Base-by-base conservation (phyloP, 2,888 invertebrate species). In the Cecidostiba fungosa region DNA sequence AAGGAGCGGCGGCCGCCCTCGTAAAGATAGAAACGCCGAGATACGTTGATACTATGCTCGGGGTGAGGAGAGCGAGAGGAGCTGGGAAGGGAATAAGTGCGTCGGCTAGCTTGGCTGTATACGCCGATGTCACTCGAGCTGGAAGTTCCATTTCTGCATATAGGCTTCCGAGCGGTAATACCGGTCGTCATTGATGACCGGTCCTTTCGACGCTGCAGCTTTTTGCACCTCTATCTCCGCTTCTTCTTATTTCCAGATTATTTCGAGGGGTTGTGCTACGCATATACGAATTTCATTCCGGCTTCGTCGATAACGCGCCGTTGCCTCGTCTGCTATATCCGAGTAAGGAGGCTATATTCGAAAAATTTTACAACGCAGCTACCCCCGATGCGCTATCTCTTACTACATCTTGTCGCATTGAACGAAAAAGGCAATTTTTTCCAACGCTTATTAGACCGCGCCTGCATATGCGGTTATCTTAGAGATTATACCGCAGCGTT, bases 1-100 rank as follows among this genome's bases (percentile, higher is more conserved):
- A 85, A 85, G 78, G 23, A 26, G 36, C 23, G 29, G 23, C 66
- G 36, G 14, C 36, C 82, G 87, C 84, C 85, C 89, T 90, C 89
- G 89, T 90, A 91, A 91, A 91, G 90, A 90, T 90, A 88, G 89
- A 89, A 87, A 85, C 88, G 82, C 62, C 69, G 85, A 86, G 87
- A 90, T 89, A 66, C 29, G 14, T 12, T 29, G 73, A 73, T 54
- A 73, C 74, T 39, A 73, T 36, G 84, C 69, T 79, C 59, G 69
- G 70, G 69, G 70, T n/a, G 36, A 29, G 10, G 66, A 3, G 66
- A 26, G 59, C 23, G 59, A 23, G 59, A 3, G n/a, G 43, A 43
- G 43, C 10, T 8, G 12, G n/a, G n/a, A 59, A 50, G 14, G 54
- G 23, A 23, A 1, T n/a, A 59, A 59, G 54, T n/a, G 1, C 19